Conservation (phyloP, 2,113 vertebrate species). For the Vidua macroura region DNA sequence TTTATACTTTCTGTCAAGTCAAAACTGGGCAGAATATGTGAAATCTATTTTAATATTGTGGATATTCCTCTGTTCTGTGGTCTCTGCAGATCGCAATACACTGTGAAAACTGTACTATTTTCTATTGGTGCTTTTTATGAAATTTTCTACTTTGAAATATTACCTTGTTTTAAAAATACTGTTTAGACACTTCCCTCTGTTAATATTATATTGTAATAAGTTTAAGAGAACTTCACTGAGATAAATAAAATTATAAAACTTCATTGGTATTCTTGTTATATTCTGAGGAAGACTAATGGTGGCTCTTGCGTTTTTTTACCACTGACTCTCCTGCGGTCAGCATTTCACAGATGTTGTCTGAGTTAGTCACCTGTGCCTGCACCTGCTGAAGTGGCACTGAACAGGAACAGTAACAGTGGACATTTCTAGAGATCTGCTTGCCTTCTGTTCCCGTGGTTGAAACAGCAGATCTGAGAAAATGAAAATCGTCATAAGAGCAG, state of each 20-base stretch:
- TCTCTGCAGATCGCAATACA: neutral
- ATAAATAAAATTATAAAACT: constrained; percentile 26
- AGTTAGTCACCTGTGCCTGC: neutral
- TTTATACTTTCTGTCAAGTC: neutral
- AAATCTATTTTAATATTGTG: neutral
- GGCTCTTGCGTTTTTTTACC: neutral
- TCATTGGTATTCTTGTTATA: neutral
- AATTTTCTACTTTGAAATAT: neutral
- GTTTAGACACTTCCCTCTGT: neutral
- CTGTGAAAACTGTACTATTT: neutral
- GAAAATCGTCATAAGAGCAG: neutral
- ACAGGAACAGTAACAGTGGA: neutral
- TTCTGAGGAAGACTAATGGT: neutral
- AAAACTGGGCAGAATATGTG: neutral
- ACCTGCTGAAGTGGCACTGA: neutral
- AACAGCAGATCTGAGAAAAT: neutral
- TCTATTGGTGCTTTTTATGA: neutral
- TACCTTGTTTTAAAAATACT: constrained; percentile 12
- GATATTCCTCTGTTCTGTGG: neutral
- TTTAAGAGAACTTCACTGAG: constrained; percentile 2
- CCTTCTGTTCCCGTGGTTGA: accelerated
- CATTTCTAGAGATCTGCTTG: neutral
- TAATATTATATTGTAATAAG: neutral
- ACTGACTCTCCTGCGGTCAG: neutral
- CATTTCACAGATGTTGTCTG: neutral